A percentile compares a stretch with the other conserved stretches of the same genome.
Conservation (phyloP, 2,113 vertebrate genomes). For the Aphyosemion australe region DNA sequence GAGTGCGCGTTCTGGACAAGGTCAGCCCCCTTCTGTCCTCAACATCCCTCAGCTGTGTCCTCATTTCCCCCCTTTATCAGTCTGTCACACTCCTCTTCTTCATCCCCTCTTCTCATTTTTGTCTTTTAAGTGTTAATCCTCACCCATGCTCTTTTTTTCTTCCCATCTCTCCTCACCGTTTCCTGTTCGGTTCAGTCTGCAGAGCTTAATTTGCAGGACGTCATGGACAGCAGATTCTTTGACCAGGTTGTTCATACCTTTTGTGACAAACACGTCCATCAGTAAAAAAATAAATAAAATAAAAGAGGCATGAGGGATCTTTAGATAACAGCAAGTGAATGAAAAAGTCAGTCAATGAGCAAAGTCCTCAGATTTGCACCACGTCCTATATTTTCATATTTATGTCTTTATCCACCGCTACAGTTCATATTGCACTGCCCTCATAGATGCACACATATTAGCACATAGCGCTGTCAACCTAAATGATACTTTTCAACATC, state of each 20-base stretch:
- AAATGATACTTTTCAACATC: slow-evolving; percentile 83
- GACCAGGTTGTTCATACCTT: slow-evolving; percentile 63
- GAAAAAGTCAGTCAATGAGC: slow-evolving; percentile 47
- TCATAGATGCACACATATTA: slow-evolving; percentile 75
- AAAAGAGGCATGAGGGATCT: slow-evolving; percentile 35
- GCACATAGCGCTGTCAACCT: slow-evolving; percentile 79
- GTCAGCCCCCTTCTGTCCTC: slow-evolving; percentile 38
- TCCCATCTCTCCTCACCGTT: slow-evolving; percentile 12
- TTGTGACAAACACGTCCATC: slow-evolving; percentile 67
- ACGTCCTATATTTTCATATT: slow-evolving; percentile 60
- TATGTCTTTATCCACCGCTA: slow-evolving; percentile 62
- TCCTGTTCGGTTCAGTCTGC: slow-evolving; percentile 33
- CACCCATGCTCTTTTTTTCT: slow-evolving; percentile 4
- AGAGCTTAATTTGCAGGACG: slow-evolving; percentile 67
- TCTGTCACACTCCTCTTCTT: slow-evolving; percentile 24
- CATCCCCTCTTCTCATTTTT: background rate
- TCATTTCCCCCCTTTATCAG: slow-evolving; percentile 37
- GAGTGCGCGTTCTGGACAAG: too few species aligned
- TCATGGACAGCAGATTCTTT: slow-evolving; percentile 62
- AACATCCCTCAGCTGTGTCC: slow-evolving; percentile 23
- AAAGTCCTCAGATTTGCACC: slow-evolving; percentile 44
- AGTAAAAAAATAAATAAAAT: slow-evolving; percentile 18
- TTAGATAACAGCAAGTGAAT: slow-evolving; percentile 32
- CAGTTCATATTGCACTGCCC: slow-evolving; percentile 64
- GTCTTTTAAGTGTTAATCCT: slow-evolving; percentile 42